A percentile compares a stretch with the other conserved stretches of the same genome.
These are phyloP conservation scores for Ormyrus pomaceus DNA, from an alignment of 2,888 invertebrate species.

Conservation along the genomic window DNA sequence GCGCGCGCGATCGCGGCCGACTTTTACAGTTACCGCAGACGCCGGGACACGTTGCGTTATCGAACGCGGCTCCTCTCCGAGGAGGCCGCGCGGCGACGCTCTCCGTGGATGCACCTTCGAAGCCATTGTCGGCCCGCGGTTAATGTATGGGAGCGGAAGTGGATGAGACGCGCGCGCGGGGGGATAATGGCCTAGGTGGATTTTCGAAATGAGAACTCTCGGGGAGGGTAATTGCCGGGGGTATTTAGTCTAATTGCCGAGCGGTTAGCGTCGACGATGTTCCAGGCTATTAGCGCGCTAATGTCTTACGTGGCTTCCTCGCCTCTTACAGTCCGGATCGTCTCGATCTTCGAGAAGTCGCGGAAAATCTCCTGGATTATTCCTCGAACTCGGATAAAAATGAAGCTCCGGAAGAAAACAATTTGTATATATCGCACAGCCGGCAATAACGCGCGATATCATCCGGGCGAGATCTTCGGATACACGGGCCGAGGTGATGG, in stretches of 20 bases:
- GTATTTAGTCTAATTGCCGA: constrained; percentile 26
- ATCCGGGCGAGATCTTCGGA: background rate
- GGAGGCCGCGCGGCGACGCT: no score
- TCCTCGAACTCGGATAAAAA: no score
- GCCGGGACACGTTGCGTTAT: constrained; percentile 8
- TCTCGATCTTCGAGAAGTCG: background rate
- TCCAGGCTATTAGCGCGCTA: constrained; percentile 32
- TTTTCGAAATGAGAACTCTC: background rate
- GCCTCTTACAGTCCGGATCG: background rate
- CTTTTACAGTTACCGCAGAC: constrained; percentile 42
- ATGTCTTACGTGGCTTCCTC: constrained; percentile 5
- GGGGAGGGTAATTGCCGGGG: constrained; percentile 7
- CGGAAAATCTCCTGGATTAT: no score
- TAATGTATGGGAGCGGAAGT: no score
- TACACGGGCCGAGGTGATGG: background rate
- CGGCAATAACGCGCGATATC: no score
- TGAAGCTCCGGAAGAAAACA: no score
- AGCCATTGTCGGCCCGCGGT: background rate
- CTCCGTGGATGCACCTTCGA: background rate
- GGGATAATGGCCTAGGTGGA: background rate
- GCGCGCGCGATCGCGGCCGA: background rate
- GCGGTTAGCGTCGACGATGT: constrained; percentile 28
- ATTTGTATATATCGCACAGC: no score
- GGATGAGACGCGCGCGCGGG: background rate
- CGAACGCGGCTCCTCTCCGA: no score